phyloP scores from a whole-genome alignment of 2,113 vertebrate species.

The Sterrhoptilus dennistouni region DNA sequence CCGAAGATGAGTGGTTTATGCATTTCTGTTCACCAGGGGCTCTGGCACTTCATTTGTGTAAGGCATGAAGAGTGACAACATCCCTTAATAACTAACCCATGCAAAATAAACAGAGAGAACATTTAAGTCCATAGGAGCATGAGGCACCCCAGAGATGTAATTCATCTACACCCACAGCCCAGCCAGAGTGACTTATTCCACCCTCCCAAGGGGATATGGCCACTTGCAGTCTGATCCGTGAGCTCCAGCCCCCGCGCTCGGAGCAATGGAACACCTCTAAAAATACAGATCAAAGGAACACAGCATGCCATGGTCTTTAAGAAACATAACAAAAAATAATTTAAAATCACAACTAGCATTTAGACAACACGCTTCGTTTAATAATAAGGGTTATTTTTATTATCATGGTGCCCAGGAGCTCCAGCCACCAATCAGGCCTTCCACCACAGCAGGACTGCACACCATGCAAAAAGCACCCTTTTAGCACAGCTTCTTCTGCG shows the following conservation, averaged over 20 bases:
- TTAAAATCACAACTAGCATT: background rate
- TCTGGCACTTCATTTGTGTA: background rate
- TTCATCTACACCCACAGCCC: background rate
- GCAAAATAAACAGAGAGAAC: background rate
- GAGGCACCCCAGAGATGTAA: background rate
- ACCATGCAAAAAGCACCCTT: background rate
- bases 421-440: background rate
- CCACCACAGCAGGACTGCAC: accelerated
- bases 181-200: background rate
- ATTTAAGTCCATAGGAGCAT: background rate
- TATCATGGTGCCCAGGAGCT: background rate
- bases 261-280: background rate
- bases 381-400: background rate
- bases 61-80: background rate
- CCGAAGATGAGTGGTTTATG: background rate
- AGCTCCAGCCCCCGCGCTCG: accelerated
- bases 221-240: background rate
- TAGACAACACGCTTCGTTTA: background rate
- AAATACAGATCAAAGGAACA: background rate
- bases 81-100: background rate
- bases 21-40: background rate
- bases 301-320: accelerated
- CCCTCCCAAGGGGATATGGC: background rate
- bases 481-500: background rate
- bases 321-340: background rate